phyloP scores from a whole-genome alignment of 2,888 invertebrate species.

The Gari tellinella region DNA sequence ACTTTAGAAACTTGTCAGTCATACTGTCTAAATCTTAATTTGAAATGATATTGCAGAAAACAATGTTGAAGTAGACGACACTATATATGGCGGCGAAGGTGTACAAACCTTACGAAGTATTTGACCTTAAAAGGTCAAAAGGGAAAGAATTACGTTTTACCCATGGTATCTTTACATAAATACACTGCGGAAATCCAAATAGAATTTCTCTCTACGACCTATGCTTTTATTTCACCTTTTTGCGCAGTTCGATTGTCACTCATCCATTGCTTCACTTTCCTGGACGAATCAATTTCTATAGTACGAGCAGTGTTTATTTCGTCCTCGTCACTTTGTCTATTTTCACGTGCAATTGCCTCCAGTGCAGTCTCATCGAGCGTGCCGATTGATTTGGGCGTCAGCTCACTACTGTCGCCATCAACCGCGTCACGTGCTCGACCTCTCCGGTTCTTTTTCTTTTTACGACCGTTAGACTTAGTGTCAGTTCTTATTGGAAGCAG shows the following conservation, averaged over 20 bases:
- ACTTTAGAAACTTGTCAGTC: too few relatives aligned
- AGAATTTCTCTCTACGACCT: too few relatives aligned
- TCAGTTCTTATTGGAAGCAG: slow-evolving; percentile 46
- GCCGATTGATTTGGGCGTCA: slow-evolving; percentile 2
- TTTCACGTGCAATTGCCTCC: slow-evolving; percentile 50
- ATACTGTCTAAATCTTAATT: too few relatives aligned
- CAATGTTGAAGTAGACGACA: too few relatives aligned
- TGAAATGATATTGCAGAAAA: too few relatives aligned
- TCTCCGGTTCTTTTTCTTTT: slow-evolving; percentile 56
- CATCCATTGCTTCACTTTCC: slow-evolving; percentile 63
- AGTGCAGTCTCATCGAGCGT: slow-evolving; percentile 36
- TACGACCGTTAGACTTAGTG: slow-evolving; percentile 17
- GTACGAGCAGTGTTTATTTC: slow-evolving; percentile 35
- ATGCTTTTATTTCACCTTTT: slow-evolving; percentile 21
- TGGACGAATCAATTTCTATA: slow-evolving; percentile 48
- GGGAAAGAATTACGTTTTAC: too few relatives aligned
- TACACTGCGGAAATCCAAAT: too few relatives aligned
- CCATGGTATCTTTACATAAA: too few relatives aligned
- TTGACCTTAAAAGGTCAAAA: too few relatives aligned
- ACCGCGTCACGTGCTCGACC: slow-evolving; percentile 3
- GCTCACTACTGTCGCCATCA: slow-evolving; percentile 14
- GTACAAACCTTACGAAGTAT: too few relatives aligned
- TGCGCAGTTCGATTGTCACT: slow-evolving; percentile 37
- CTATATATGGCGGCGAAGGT: too few relatives aligned
- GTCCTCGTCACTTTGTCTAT: slow-evolving; percentile 32